Conservation (phyloP, 2,113 vertebrate genomes). For the Phocoena sinus region DNA sequence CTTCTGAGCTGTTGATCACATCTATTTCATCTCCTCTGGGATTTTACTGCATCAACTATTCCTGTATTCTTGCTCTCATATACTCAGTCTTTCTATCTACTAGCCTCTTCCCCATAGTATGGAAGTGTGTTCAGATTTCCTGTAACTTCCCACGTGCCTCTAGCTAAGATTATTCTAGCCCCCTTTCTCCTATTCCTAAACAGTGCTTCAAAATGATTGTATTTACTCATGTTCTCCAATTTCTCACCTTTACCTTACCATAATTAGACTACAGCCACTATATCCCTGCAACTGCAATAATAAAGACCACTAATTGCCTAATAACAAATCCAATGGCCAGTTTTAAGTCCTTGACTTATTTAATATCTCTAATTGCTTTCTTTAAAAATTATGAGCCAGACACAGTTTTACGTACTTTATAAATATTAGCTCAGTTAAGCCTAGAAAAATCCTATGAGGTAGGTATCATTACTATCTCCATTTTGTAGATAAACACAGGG, state of each 20-base stretch:
- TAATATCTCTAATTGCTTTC: background rate
- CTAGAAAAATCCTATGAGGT: background rate
- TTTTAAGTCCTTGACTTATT: background rate
- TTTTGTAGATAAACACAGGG: background rate
- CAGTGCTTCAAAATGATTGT: background rate
- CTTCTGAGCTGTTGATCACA: background rate
- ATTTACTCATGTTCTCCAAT: background rate
- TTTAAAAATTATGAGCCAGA: background rate
- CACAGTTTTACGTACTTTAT: background rate
- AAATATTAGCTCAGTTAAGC: background rate
- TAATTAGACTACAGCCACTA: background rate
- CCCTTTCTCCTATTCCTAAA: background rate
- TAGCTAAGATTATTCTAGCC: background rate
- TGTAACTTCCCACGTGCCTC: background rate
- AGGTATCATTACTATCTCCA: background rate
- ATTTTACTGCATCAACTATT: background rate
- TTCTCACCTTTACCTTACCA: background rate
- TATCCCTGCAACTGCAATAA: background rate
- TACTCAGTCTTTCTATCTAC: background rate
- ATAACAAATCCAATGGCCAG: background rate
- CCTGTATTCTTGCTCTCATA: background rate
- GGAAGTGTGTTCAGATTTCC: background rate
- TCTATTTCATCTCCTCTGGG: background rate
- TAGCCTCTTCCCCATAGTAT: background rate
- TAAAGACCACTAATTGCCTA: background rate